Evolutionary conservation across 2,113 vertebrate species (phyloP).

Genomic region (Colaptes auratus): DNA sequence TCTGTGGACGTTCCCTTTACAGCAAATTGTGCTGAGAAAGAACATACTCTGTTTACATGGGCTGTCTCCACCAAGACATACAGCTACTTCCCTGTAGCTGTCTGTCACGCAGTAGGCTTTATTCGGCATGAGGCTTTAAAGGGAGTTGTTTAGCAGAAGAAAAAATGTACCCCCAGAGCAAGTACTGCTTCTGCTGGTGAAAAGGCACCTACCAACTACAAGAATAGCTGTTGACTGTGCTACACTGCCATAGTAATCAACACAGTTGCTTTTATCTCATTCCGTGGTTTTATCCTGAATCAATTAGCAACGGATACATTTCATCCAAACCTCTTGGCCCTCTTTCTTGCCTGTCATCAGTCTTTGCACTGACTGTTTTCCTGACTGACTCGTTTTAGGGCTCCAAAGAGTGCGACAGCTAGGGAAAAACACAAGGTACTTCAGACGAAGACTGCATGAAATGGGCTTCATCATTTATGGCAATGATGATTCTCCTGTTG

Average conservation of each 20-base stretch:
- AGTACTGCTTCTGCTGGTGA: background rate
- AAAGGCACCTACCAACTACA: background rate
- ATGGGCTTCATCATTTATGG: slow-evolving; percentile 96
- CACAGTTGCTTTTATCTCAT: background rate
- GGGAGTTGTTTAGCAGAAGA: background rate
- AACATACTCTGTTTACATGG: background rate
- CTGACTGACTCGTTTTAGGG: slow-evolving; percentile 75
- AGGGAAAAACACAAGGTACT: slow-evolving; percentile 88
- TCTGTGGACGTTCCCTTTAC: background rate
- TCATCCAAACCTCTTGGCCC: background rate
- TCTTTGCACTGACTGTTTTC: slow-evolving; percentile 23
- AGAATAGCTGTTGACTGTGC: background rate
- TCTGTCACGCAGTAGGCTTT: background rate
- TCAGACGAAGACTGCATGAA: slow-evolving; percentile 84
- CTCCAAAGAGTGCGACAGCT: slow-evolving; percentile 83
- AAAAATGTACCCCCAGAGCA: background rate
- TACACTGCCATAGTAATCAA: background rate
- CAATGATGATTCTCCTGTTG: slow-evolving; percentile 86
- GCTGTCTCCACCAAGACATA: background rate
- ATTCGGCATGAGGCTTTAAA: background rate
- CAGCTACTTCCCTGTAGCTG: background rate
- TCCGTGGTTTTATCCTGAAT: background rate
- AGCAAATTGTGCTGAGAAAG: background rate
- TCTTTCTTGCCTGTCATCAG: background rate
- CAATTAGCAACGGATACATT: background rate